Evolutionary conservation across 2,113 vertebrate species (phyloP), one percentile per base, ranked within the genome.

Genomic region (Alosa alosa): DNA sequence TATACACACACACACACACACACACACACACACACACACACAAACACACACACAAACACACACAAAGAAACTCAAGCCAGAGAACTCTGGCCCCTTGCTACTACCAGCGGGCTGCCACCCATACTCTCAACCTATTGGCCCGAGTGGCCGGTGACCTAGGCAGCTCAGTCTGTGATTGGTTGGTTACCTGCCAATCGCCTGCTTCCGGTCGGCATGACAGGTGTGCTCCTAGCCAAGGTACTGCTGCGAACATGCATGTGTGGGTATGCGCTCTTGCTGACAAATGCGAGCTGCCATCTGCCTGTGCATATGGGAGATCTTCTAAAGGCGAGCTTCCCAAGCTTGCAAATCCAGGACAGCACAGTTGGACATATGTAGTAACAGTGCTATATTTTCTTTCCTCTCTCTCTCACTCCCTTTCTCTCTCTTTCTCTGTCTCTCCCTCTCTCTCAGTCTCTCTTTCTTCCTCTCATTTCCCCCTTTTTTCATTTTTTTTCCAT

Each of bases 221-320:
- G 81, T 81, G 84, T n/a, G 45, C 47, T 20, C 78, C 13, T 85
- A 64, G 87, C 84, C 86, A 85, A 82, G 36, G 68, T 85, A 68
- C 81, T 82, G 82, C 64, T 47, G 47, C 22, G 46, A 44, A 55
- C 64, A 22, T 82, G 4, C 81, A 55, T 57, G 85, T 86, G 87
- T 85, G 84, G 81, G 60, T 82, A 86, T 82, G n/a, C 72, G 45
- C 86, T 82, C 78, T 64, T 84, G 88, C 83, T 88, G 86, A 84
- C 85, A 82, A 85, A 82, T 50, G 82, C 13, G 81, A 78, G 85
- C 82, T 15, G 83, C 90, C 91, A 91, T 91, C 88, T 91, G 90
- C 57, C 78, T 6, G 57, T 49, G 78, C 85, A 90, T 89, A 88
- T 89, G 87, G 87, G 60, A 89, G 82, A 82, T 39, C 83, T 87